Evolutionary conservation across 2,888 invertebrate genomes (phyloP), one percentile per base, ranked within the genome.

Genomic region (Aleiodes testaceus): DNA sequence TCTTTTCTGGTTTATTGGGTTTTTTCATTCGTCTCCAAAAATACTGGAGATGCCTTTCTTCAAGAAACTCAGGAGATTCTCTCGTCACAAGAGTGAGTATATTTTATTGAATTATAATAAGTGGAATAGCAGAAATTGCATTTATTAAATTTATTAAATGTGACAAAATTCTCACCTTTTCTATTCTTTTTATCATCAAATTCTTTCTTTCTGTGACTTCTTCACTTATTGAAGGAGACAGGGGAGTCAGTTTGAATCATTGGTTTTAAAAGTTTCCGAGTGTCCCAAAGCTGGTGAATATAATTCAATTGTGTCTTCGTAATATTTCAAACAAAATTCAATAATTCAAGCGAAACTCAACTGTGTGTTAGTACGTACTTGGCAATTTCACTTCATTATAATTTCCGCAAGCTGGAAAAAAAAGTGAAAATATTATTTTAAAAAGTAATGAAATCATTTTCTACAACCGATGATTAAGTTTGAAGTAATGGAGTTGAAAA

Each of bases 31-130:
- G 11, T 7, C n/a, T 45, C 14, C 22, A 47, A 14, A 53, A 65
- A 18, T 14, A 26, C 36, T 16, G 49, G 74, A 55, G 65, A 86
- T 86, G 86, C 82, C 84, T 63, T 82, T 86, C 74, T 86, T 86
- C 76, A 85, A 85, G 75, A 86, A 85, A 74, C 74, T 86, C 47
- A 74, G 81, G 26, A 81, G 82, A 75, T 84, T 85, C 70, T 76
- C 85, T 69, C 80, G 81, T 59, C 85, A 84, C 73, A 84, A 84
- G 74, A 86, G 86, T 86, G 73, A 86, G 86, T 83, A n/a, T 16
- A 9, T 67, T 66, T 52, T 42, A 16, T 67, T 66, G 1, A 6
- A 3, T 5, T 50, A 16, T 3, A 36, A 36, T 5, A 36, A 36
- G 36, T 2, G 6, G 6, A 36, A 11, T 9, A 36, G 7, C 4